Evolutionary conservation across 2,113 vertebrate species (phyloP).

Genomic region (Nyctibius bracteatus): DNA sequence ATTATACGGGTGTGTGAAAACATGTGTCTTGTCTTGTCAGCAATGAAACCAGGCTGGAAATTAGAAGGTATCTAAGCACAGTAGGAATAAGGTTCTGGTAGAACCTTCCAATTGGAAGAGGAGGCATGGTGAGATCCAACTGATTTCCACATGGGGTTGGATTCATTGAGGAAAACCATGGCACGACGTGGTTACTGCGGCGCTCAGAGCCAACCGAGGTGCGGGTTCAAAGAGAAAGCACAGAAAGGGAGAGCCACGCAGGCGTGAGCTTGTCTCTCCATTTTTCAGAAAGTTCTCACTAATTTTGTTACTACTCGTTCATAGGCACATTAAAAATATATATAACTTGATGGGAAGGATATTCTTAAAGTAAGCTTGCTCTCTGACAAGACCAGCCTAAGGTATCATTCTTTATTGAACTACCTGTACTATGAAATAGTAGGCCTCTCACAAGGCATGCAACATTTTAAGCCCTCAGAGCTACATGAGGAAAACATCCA

Average conservation of each 20-base stretch:
- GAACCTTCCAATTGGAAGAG: background rate
- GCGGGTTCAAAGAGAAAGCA: background rate
- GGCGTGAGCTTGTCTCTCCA: background rate
- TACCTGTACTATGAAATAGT: background rate
- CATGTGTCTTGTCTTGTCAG: background rate
- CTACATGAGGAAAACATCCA: background rate
- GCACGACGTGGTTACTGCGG: fast-evolving
- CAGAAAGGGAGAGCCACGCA: fast-evolving
- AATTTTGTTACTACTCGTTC: background rate
- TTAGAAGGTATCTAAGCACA: fast-evolving
- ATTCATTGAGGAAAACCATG: background rate
- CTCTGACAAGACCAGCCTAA: background rate
- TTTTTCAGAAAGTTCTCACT: background rate
- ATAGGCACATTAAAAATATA: background rate
- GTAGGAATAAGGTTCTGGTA: background rate
- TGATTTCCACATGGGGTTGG: background rate
- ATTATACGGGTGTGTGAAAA: fast-evolving
- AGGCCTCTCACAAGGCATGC: background rate
- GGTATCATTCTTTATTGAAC: background rate
- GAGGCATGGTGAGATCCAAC: background rate
- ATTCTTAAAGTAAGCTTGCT: background rate
- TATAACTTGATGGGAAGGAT: background rate
- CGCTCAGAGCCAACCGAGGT: fast-evolving
- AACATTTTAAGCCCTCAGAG: background rate
- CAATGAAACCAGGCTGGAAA: background rate